Evolutionary conservation across 2,797 vertebrate species (phyloP), one percentile per base, ranked within the genome.

Genomic region (Bradypodion pumilum): DNA sequence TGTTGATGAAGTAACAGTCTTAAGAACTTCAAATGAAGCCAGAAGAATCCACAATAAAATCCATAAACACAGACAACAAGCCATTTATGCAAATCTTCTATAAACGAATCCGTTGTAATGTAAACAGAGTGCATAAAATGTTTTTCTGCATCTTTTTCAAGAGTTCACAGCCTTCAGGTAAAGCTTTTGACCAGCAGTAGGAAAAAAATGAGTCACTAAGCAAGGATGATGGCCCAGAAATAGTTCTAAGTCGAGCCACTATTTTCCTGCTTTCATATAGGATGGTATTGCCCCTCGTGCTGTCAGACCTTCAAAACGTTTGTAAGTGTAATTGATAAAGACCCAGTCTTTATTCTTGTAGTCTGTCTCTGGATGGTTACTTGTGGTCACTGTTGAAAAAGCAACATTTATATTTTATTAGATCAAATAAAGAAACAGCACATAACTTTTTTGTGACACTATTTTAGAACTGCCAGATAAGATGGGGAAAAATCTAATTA

Each of bases 301-400:
- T 0, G 98, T 99, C 89, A 99, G 96, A 35, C 98, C 98, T 89
- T 99, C 98, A 0, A 99, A 99, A 86, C 98, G 98, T 66, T 99
- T 99, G 95, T 99, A 99, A 4, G 98, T 99, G 94, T 99, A 99
- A 93, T 99, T 99, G 93, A 99, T 97, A 94, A 99, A 99, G 92
- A 99, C 98, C 98, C 98, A 99, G 96, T 99, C 98, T 88, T 99
- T 99, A 96, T 98, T 99, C 96, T 99, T 99, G 94, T 98, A 97
- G 93, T 99, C 98, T 0, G 95, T 96, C 93, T 99, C 98, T 0
- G 97, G 97, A 81, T 98, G 98, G 88, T 97, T 98, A 89, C 97
- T 97, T 76, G 97, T 92, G 69, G 93, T 96, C 96, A 94, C 94
- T 96, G 92, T 37, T 94, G 92, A 62, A 89, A 89, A 86, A 73